Percentiles rank a stretch among this genome's conserved stretches.
Conservation (phyloP, 2,888 invertebrate species). For the Zaprionus lineosus region DNA sequence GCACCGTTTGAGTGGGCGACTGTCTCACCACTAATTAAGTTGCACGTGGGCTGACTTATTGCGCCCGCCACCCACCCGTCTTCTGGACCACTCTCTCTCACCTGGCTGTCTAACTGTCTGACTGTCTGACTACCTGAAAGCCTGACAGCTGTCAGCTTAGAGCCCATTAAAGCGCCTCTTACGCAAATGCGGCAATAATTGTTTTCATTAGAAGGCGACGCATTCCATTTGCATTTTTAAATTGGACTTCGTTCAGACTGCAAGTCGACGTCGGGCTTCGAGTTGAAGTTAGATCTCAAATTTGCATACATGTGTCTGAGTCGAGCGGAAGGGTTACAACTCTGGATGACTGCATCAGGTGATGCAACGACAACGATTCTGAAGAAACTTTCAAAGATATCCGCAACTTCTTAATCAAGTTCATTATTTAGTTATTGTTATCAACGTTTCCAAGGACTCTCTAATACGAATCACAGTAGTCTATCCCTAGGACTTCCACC, state of each 20-base stretch:
- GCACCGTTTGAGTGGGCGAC: conserved; percentile 40
- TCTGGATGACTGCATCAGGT: too few species aligned
- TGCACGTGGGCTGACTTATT: conserved; percentile 29
- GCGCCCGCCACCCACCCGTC: background rate
- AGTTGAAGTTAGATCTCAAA: conserved; percentile 36
- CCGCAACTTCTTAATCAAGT: too few species aligned
- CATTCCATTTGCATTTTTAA: conserved; percentile 62
- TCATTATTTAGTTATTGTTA: too few species aligned
- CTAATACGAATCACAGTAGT: too few species aligned
- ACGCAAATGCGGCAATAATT: conserved; percentile 78
- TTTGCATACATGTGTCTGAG: conserved; percentile 51
- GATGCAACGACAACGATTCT: too few species aligned
- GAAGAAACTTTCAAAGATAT: too few species aligned
- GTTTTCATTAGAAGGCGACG: conserved; percentile 66
- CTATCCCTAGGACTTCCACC: too few species aligned
- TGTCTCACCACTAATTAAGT: conserved; percentile 72
- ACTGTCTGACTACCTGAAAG: too few species aligned
- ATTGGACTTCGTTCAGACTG: conserved; percentile 5
- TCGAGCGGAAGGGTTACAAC: too few species aligned
- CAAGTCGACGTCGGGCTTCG: background rate
- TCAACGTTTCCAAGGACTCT: too few species aligned
- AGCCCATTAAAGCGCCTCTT: conserved; percentile 73
- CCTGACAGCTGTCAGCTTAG: conserved; percentile 57
- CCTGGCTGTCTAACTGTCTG: background rate
- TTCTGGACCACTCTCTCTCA: background rate